Base-by-base conservation (phyloP, 2,888 invertebrate species). In the Pasiphila rectangulata region DNA sequence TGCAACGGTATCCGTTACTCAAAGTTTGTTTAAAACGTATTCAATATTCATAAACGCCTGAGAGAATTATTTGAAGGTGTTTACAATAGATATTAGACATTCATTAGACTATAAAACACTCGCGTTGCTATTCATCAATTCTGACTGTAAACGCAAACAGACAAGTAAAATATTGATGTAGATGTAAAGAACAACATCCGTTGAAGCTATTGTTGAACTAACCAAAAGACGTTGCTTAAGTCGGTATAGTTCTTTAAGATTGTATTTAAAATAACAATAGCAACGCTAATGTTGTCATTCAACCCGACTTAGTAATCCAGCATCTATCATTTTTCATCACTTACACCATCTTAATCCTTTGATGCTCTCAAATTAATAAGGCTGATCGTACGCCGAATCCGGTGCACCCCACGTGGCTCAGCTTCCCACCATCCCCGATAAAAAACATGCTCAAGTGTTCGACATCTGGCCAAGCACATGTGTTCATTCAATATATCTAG, bases 371-470 rank as follows among this genome's bases (percentile, higher is more conserved):
- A 45, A 50, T 50, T 32, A 49, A 49, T 50, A 50, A 43, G 16
- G 24, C 25, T 25, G 32, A 12, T 30, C 49, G 24, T 36, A 32
- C 16, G 41, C 37, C 15, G 39, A 47, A 50, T 50, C 49, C 52
- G 37, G 32, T 39, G 44, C 32, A 30, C 46, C 43, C 48, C 49
- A 59, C 56, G 56, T 59, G 58, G 48, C 39, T 34, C 16, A 54
- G 59, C 72, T 76, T 83, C 83, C 82, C 83, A 81, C 73, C 73
- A 67, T 76, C 68, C 74, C 74, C 69, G 65, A 67, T 69, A 63
- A 61, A 66, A 61, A 67, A 61, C 68, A 58, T 50, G 46, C 66
- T 75, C 84, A 82, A 83, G 82, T 83, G 83, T 68, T 63, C 57
- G 64, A 67, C 84, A 84, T 84, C 82, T 85, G 85, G 79, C 72